phyloP scores from a whole-genome alignment of 1,140 invertebrate genomes.

The Trypoxylus dichotomus region DNA sequence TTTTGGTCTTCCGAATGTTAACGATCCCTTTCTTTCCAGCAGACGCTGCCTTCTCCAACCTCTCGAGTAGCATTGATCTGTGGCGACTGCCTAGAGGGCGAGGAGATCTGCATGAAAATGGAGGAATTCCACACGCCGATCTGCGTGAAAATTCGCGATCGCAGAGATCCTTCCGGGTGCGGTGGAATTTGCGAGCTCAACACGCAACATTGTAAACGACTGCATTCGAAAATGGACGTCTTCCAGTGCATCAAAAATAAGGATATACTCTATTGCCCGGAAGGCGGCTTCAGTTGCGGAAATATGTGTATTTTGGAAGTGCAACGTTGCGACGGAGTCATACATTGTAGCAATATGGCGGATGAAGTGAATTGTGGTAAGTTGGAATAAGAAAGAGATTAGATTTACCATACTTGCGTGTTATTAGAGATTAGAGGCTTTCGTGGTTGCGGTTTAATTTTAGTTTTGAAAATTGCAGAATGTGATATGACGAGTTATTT shows the following conservation, averaged over 20 bases:
- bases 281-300: slow-evolving; percentile 72
- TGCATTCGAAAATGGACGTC: slow-evolving; percentile 58
- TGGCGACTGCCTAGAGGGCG: neutral
- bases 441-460: neutral
- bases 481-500: slow-evolving; percentile 72
- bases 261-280: slow-evolving; percentile 57
- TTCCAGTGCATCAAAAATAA: slow-evolving; percentile 56
- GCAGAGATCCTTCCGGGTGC: slow-evolving; percentile 70
- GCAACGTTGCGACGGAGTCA: slow-evolving; percentile 73
- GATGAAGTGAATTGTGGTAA: slow-evolving; percentile 79
- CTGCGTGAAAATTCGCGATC: slow-evolving; percentile 62
- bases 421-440: no score
- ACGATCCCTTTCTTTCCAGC: neutral
- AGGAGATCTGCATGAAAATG: slow-evolving; percentile 47
- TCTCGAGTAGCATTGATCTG: neutral
- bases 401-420: no score
- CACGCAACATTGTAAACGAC: slow-evolving; percentile 70
- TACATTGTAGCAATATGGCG: slow-evolving; percentile 79
- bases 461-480: slow-evolving; percentile 53
- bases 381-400: no score
- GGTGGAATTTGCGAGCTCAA: slow-evolving; percentile 71
- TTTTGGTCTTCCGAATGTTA: neutral
- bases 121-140: slow-evolving; percentile 53
- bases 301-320: slow-evolving; percentile 68
- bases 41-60: neutral